Conservation (phyloP, 2,888 invertebrate species). For the Arge pagana region DNA sequence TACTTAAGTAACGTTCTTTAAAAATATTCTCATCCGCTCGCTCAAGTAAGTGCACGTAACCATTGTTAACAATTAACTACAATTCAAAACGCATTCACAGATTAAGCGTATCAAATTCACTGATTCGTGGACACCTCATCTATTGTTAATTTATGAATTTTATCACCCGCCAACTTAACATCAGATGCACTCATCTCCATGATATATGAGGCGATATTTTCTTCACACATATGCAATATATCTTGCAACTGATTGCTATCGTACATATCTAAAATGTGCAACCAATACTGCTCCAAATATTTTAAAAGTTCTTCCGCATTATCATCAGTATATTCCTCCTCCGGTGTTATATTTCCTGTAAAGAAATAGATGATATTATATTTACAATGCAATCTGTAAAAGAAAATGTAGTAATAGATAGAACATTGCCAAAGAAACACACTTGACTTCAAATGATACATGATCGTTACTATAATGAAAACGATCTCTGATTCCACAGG, state of each 20-base stretch:
- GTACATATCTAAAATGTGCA: constrained; percentile 35
- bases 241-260: constrained; percentile 32
- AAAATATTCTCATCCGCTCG: too few species aligned
- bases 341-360: neutral
- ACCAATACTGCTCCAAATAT: constrained; percentile 43
- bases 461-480: constrained; percentile 35
- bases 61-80: too few species aligned
- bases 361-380: neutral
- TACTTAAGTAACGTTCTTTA: too few species aligned
- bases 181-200: constrained; percentile 26
- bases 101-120: neutral
- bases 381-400: constrained; percentile 11
- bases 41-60: too few species aligned
- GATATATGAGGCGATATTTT: constrained; percentile 22
- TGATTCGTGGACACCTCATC: constrained; percentile 16
- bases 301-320: constrained; percentile 37
- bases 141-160: constrained; percentile 29
- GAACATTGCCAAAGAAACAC: neutral
- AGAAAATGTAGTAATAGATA: neutral
- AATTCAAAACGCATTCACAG: too few species aligned
- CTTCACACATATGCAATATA: constrained; percentile 31
- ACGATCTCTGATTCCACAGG: constrained; percentile 28
- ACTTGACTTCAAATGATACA: constrained; percentile 40
- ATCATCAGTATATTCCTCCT: constrained; percentile 24
- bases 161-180: constrained; percentile 25